A percentile compares a stretch with the other conserved stretches of the same genome.
phyloP scores from a whole-genome alignment of 2,113 vertebrate genomes.

The Toxostoma redivivum region DNA sequence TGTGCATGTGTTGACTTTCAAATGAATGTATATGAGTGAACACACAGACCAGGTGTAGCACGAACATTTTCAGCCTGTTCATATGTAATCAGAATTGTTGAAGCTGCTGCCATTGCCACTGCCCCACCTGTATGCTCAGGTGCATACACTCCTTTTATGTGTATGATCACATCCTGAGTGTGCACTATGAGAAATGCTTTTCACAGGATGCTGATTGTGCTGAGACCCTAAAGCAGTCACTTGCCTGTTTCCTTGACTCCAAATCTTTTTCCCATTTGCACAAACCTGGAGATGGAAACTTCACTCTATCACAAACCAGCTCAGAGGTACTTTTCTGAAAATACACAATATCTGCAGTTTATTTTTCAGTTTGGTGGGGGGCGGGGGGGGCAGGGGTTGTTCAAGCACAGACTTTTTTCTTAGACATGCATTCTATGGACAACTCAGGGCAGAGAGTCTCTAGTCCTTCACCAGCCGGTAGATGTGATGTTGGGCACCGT shows the following conservation, averaged over 20 bases:
- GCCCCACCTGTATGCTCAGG: neutral
- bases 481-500: conserved; percentile 93
- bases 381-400: neutral
- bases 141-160: neutral
- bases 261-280: neutral
- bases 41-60: neutral
- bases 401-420: conserved; percentile 51
- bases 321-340: conserved; percentile 63
- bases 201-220: neutral
- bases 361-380: conserved; percentile 62
- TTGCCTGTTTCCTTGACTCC: neutral
- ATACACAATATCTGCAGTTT: conserved; percentile 68
- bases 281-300: neutral
- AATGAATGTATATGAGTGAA: neutral
- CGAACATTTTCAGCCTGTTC: neutral
- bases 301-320: conserved; percentile 32
- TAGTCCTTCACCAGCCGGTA: conserved; percentile 95
- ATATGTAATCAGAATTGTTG: neutral
- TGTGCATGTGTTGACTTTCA: neutral
- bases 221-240: neutral
- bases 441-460: conserved; percentile 45
- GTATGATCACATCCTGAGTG: neutral
- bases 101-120: neutral
- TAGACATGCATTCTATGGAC: conserved; percentile 33
- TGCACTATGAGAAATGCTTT: neutral